Conservation (phyloP, 2,888 invertebrate genomes). For the Chaetogeoica ovagalla region DNA sequence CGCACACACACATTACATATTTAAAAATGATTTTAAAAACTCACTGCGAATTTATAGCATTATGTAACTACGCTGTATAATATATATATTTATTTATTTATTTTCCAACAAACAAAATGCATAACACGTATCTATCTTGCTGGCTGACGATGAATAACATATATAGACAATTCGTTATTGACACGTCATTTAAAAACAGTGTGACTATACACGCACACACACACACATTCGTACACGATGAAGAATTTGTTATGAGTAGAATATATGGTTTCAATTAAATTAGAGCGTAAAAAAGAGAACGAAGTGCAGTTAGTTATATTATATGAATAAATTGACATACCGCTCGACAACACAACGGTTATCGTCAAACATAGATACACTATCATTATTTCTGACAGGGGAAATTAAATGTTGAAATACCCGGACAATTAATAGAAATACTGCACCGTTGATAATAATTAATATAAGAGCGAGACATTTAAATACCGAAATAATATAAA, state of each 20-base stretch:
- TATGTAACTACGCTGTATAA: not conserved
- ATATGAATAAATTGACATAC: not conserved
- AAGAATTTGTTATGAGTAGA: not conserved
- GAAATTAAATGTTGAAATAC: not conserved
- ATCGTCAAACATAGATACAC: not conserved
- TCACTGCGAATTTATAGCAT: not conserved
- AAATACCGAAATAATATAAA: no score
- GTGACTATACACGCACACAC: no score
- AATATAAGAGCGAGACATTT: no score
- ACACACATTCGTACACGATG: not conserved
- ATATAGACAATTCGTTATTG: not conserved
- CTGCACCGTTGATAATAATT: no score
- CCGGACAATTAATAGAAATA: no score
- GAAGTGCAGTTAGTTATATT: not conserved
- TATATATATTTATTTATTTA: not conserved
- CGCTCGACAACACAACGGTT: not conserved
- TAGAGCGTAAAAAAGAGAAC: not conserved
- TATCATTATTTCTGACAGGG: no score
- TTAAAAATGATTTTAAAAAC: not conserved
- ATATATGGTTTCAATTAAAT: constrained; percentile 6
- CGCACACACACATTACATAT: not conserved
- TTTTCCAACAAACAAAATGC: not conserved
- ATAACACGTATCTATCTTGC: not conserved
- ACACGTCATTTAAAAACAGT: not conserved
- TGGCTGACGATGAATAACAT: not conserved